A percentile compares a stretch with the other conserved stretches of the same genome.
phyloP scores from a whole-genome alignment of 2,888 invertebrate species.

The Nomada lathburiana region DNA sequence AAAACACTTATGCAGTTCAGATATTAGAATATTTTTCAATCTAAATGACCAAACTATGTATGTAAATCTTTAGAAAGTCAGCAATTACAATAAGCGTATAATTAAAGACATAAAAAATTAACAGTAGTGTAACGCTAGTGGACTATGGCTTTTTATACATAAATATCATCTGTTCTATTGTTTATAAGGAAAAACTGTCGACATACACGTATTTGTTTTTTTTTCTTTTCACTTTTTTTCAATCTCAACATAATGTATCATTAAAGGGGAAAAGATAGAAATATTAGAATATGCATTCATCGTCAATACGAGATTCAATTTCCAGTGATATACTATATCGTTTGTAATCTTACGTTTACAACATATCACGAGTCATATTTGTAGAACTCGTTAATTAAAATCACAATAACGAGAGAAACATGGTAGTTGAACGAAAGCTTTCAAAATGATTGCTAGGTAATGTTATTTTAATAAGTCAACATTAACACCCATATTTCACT shows the following conservation, averaged over 20 bases:
- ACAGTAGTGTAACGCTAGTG: conserved; percentile 37
- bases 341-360: not conserved
- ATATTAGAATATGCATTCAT: conserved; percentile 10
- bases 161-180: conserved; percentile 16
- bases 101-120: conserved; percentile 37
- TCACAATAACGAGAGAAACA: conserved; percentile 11
- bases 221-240: conserved; percentile 9
- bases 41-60: conserved; percentile 26
- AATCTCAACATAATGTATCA: not conserved
- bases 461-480: conserved; percentile 29
- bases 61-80: conserved; percentile 30
- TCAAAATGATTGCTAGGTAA: conserved; percentile 17
- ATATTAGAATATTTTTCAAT: conserved; percentile 12
- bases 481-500: conserved; percentile 14
- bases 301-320: conserved; percentile 19
- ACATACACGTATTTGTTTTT: conserved; percentile 14
- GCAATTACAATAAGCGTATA: conserved; percentile 43
- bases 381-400: not conserved
- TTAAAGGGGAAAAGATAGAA: conserved; percentile 11
- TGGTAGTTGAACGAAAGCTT: conserved; percentile 24
- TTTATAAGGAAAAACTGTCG: conserved; percentile 17
- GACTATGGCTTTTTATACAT: conserved; percentile 37
- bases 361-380: not conserved
- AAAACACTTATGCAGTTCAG: conserved; percentile 25
- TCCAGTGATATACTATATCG: conserved; percentile 18